Evolutionary conservation across 2,797 vertebrate genomes (phyloP), one percentile per base, ranked within the genome.

Genomic region (Pseudopleuronectes americanus): DNA sequence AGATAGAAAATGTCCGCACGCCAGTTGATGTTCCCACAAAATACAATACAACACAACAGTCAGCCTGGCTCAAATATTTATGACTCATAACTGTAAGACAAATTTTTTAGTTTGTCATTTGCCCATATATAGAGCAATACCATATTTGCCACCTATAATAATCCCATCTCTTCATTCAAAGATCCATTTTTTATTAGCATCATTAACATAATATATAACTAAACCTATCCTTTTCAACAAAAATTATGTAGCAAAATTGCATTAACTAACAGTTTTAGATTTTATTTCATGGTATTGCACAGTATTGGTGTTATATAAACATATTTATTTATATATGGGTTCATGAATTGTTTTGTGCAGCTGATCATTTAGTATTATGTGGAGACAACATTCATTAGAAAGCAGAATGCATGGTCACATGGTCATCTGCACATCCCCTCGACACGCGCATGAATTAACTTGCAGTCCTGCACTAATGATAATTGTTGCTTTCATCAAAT

Each of bases 401-500:
- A 57, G 66, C 71, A 54, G 71, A 73, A 43, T 3, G 8, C 65
- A 43, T 17, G 48, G 22, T 65, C 52, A 65, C 47, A 13, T 16
- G 56, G 23, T 45, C 52, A 68, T 75, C 47, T 54, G 45, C 38
- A 36, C 21, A 49, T 31, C 53, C 17, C 6, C 6, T 24, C 0
- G 3, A 55, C 64, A 53, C 26, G 2, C 41, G 36, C 24, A 41
- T 41, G 31, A 52, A 48, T 68, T 43, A 28, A 26, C 52, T 56
- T 9, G 8, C 9, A 38, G 45, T 38, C 56, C 22, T 13, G 23
- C 4, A 1, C 31, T 63, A 76, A 68, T 68, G 51, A 60, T 59
- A 33, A 63, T 68, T 43, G 21, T 45, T 58, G 38, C 36, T 62
- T 19, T 68, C n/a, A 64, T 74, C 16, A 53, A 64, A 67, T 77